These are phyloP conservation scores for Condylura cristata DNA, from an alignment of 2,113 vertebrate genomes.

Conservation along the genomic window DNA sequence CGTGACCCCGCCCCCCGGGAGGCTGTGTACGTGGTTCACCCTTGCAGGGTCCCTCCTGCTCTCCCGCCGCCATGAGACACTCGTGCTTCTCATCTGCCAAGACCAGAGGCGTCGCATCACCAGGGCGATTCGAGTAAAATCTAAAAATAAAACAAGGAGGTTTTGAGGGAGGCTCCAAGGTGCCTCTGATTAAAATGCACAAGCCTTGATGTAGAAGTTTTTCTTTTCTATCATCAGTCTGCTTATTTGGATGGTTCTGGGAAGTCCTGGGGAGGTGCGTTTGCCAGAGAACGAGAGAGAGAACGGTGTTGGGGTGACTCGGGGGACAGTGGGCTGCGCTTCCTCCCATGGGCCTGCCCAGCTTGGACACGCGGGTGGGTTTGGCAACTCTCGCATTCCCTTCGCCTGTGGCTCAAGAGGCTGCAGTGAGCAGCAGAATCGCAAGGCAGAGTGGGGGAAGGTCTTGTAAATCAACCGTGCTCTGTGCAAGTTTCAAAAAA, in stretches of 20 bases:
- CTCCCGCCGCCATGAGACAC: not conserved
- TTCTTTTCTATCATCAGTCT: constrained; percentile 1
- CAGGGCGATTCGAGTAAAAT: not conserved
- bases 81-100: not conserved
- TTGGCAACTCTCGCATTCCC: fast-evolving
- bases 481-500: not conserved
- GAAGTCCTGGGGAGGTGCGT: not conserved
- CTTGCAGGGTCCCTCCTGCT: fast-evolving
- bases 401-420: not conserved
- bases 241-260: not conserved
- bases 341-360: not conserved
- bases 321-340: fast-evolving
- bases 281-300: not conserved
- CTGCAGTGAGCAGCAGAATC: not conserved
- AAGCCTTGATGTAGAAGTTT: constrained; percentile 6
- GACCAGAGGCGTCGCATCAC: not conserved
- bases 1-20: not conserved
- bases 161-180: not conserved
- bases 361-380: not conserved
- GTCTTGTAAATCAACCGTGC: not conserved
- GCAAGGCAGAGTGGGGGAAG: fast-evolving
- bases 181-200: constrained; percentile 45
- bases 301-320: no score
- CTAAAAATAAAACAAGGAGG: constrained; percentile 50
- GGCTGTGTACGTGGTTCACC: fast-evolving